A percentile compares a stretch with the other conserved stretches of the same genome.
Evolutionary conservation across 92 coral and sea anemone genomes (phyloP).

Genomic region (Nematostella vectensis): DNA sequence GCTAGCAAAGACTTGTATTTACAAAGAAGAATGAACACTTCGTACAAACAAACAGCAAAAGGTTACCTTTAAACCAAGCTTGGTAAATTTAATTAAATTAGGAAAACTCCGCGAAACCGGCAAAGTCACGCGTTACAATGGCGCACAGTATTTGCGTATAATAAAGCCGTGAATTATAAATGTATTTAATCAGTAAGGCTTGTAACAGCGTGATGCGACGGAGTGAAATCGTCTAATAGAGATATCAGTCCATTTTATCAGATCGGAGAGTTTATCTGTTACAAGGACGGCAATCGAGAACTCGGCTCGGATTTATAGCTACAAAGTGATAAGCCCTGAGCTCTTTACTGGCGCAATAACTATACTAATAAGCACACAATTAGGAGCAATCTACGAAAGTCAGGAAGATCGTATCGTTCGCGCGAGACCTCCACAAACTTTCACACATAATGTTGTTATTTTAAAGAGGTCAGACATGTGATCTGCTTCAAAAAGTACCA

Average conservation of each 20-base stretch:
- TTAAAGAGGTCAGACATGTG: conserved; percentile 22
- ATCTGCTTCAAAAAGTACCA: background rate
- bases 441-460: conserved; percentile 40
- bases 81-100: background rate
- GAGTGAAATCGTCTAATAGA: background rate
- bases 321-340: conserved; percentile 69
- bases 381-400: conserved; percentile 82
- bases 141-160: background rate
- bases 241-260: conserved; percentile 7
- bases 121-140: background rate
- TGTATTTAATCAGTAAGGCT: background rate
- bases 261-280: conserved; percentile 20
- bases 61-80: background rate
- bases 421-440: conserved; percentile 13
- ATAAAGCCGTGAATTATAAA: background rate
- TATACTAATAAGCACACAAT: conserved; percentile 90
- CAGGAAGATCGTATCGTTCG: conserved; percentile 32
- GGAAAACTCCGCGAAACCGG: background rate
- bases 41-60: background rate
- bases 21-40: background rate
- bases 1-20: background rate
- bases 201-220: background rate
- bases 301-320: conserved; percentile 9
- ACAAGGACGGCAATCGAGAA: conserved; percentile 14
- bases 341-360: conserved; percentile 71